A percentile compares a stretch with the other conserved stretches of the same genome.
Evolutionary conservation across 2,888 invertebrate species (phyloP).

Genomic region (Allophyes oxyacanthae): DNA sequence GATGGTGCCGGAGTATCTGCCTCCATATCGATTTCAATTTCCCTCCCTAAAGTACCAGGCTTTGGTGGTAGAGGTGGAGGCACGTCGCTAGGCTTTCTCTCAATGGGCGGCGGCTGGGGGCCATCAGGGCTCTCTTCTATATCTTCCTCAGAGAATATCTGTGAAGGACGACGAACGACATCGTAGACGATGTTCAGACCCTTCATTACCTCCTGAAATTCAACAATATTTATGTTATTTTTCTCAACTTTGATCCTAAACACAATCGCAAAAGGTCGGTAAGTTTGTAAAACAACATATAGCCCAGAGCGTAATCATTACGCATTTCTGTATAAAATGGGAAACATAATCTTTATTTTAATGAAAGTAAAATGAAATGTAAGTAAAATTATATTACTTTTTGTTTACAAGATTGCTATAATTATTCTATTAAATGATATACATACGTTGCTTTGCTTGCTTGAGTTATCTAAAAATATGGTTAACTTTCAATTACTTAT

Average conservation of each 20-base stretch:
- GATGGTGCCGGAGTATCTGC: conserved; percentile 94
- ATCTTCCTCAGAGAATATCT: conserved; percentile 89
- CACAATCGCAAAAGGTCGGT: conserved; percentile 51
- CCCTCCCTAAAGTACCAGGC: conserved; percentile 70
- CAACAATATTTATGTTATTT: conserved; percentile 27
- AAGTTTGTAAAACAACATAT: conserved; percentile 62
- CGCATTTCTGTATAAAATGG: conserved; percentile 64
- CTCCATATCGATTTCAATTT: conserved; percentile 85
- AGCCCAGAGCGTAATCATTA: conserved; percentile 67
- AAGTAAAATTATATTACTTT: too few relatives aligned
- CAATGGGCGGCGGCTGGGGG: conserved; percentile 65
- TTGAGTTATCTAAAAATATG: too few relatives aligned
- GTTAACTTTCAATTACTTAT: too few relatives aligned
- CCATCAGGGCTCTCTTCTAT: conserved; percentile 61
- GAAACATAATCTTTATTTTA: too few relatives aligned
- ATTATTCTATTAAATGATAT: too few relatives aligned
- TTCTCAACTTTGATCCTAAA: conserved; percentile 50
- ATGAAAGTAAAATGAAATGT: too few relatives aligned
- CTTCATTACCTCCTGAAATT: conserved; percentile 93
- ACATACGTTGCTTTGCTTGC: too few relatives aligned
- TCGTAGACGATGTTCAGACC: conserved; percentile 95
- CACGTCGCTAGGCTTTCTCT: conserved; percentile 78
- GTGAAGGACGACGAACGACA: conserved; percentile 93
- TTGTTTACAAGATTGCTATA: conserved; percentile 5
- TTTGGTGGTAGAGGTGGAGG: conserved; percentile 83